A percentile compares a stretch with the other conserved stretches of the same genome.
Evolutionary conservation across 2,888 invertebrate genomes (phyloP).

Genomic region (Sinotaia quadrata): DNA sequence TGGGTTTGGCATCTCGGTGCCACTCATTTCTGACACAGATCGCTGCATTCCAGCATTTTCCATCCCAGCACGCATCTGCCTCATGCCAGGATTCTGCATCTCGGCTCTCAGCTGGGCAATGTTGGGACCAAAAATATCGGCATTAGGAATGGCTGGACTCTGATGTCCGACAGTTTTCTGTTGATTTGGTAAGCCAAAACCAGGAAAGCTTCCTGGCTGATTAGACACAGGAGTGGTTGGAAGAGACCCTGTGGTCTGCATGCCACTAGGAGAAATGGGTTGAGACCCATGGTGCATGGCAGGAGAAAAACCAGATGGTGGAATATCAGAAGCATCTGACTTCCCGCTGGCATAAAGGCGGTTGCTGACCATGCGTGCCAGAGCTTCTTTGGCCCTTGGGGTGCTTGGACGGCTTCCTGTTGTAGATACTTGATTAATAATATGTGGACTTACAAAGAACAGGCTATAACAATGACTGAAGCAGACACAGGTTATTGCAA

Average conservation of each 20-base stretch:
- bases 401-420: slow-evolving; percentile 47
- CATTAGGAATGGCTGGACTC: neutral
- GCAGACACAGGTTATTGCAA: neutral
- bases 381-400: slow-evolving; percentile 83
- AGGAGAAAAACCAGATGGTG: slow-evolving; percentile 29
- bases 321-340: slow-evolving; percentile 25
- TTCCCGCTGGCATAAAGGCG: slow-evolving; percentile 53
- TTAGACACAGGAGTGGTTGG: slow-evolving; percentile 14
- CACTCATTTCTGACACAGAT: neutral
- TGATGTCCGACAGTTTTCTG: neutral
- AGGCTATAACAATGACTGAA: neutral
- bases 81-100: slow-evolving; percentile 8
- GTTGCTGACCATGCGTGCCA: slow-evolving; percentile 87
- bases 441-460: too few relatives aligned
- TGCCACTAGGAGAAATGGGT: slow-evolving; percentile 31
- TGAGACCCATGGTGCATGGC: slow-evolving; percentile 27
- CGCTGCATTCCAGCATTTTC: neutral
- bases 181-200: slow-evolving; percentile 18
- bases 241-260: slow-evolving; percentile 8
- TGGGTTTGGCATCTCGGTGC: neutral
- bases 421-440: too few relatives aligned
- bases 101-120: neutral
- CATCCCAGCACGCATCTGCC: neutral
- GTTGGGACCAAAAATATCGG: too few relatives aligned
- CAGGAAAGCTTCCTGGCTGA: slow-evolving; percentile 8